Evolutionary conservation across 2,888 invertebrate species (phyloP).

Genomic region (Tenthredo mesomela): DNA sequence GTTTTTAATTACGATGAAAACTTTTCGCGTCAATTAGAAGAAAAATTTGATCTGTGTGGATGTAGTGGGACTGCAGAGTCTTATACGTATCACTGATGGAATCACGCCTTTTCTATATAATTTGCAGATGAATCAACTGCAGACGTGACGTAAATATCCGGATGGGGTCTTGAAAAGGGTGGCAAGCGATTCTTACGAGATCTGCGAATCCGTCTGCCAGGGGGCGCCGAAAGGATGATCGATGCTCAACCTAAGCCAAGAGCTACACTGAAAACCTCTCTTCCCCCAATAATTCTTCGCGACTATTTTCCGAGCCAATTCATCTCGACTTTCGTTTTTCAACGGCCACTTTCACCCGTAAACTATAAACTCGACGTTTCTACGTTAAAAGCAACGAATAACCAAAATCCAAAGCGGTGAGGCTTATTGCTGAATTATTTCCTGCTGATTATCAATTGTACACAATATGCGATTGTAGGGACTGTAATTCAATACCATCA

Average conservation of each 20-base stretch:
- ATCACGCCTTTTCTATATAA: conserved; percentile 19
- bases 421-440: background rate
- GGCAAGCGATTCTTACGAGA: conserved; percentile 37
- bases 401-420: background rate
- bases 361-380: conserved; percentile 1
- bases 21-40: background rate
- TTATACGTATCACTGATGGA: background rate
- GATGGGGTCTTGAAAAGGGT: conserved; percentile 38
- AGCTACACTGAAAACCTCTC: conserved; percentile 73
- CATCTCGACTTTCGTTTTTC: conserved; percentile 37
- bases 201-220: conserved; percentile 51
- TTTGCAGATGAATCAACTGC: conserved; percentile 38
- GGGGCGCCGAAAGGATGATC: conserved; percentile 62
- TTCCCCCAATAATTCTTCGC: conserved; percentile 47
- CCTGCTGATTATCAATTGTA: background rate
- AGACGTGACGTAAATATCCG: conserved; percentile 31
- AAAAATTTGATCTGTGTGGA: background rate
- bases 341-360: conserved; percentile 9
- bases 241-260: conserved; percentile 67
- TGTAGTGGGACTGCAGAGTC: background rate
- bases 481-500: conserved; percentile 7
- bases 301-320: conserved; percentile 43
- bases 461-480: background rate
- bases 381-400: conserved; percentile 12
- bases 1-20: conserved; percentile 30